Percentiles rank a stretch among this genome's conserved stretches.
phyloP scores from a whole-genome alignment of 2,113 vertebrate species.

The Scolopax mira region DNA sequence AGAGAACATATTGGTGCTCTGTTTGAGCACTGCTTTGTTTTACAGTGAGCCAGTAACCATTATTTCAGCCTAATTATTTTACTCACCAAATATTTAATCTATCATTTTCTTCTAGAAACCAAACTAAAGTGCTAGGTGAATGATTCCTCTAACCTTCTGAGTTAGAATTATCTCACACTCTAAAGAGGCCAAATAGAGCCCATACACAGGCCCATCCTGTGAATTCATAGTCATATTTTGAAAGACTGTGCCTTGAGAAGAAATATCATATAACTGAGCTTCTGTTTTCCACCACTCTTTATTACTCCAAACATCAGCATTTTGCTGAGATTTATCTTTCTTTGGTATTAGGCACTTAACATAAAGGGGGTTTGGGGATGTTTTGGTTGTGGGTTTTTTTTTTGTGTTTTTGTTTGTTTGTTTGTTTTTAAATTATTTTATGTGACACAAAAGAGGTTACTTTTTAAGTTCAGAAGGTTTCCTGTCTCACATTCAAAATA shows the following conservation, averaged over 20 bases:
- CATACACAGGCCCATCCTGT: too few species aligned
- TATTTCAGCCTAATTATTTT: neutral
- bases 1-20: neutral
- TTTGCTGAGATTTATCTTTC: neutral
- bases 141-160: neutral
- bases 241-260: neutral
- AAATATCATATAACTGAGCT: neutral
- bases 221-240: neutral
- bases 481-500: neutral
- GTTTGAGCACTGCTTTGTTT: neutral
- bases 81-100: neutral
- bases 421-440: neutral
- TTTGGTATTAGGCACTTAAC: neutral
- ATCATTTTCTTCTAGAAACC: neutral
- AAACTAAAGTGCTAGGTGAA: neutral
- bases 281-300: neutral
- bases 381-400: too few species aligned
- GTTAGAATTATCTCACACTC: neutral
- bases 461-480: neutral
- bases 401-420: too few species aligned
- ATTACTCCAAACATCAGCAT: neutral
- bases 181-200: neutral
- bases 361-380: neutral
- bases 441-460: neutral
- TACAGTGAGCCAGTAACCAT: neutral